phyloP scores from a whole-genome alignment of 1,140 invertebrate species.

The Hycleus phaleratus region DNA sequence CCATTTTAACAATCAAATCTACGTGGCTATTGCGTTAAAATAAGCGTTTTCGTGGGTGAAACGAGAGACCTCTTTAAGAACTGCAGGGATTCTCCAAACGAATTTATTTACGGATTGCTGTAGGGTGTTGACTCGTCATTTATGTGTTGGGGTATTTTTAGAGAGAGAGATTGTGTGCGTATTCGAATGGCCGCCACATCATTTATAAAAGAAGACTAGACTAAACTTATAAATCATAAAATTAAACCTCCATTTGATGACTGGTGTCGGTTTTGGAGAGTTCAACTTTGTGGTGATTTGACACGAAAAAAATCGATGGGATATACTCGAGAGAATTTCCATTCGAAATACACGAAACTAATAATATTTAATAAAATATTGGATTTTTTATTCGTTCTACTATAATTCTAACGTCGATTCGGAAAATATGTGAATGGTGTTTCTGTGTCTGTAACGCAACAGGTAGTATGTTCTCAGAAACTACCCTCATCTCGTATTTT shows the following conservation, averaged over 20 bases:
- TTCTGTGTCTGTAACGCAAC: too few relatives aligned
- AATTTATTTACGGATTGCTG: constrained; percentile 11
- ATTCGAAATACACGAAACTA: too few relatives aligned
- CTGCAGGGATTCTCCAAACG: neutral
- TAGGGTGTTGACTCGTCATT: constrained; percentile 9
- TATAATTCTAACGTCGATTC: too few relatives aligned
- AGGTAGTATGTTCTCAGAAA: too few relatives aligned
- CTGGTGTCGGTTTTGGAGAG: too few relatives aligned
- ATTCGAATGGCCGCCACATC: constrained; percentile 6
- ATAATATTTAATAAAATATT: too few relatives aligned
- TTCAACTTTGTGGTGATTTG: too few relatives aligned
- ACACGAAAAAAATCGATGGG: too few relatives aligned
- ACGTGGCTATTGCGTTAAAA: neutral
- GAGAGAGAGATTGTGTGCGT: neutral
- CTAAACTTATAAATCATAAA: constrained; percentile 13
- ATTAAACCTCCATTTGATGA: neutral
- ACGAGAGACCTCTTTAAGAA: neutral
- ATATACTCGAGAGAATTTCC: too few relatives aligned
- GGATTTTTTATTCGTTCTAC: too few relatives aligned
- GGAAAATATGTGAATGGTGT: too few relatives aligned
- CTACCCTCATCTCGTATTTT: too few relatives aligned
- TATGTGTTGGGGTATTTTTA: constrained; percentile 6
- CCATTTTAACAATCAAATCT: neutral
- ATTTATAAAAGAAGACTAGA: constrained; percentile 5
- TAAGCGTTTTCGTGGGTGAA: constrained; percentile 4